Percentiles rank a stretch among this genome's conserved stretches.
These are phyloP conservation scores for Psilopogon haemacephalus DNA, from an alignment of 2,113 vertebrate genomes.

Conservation along the genomic window DNA sequence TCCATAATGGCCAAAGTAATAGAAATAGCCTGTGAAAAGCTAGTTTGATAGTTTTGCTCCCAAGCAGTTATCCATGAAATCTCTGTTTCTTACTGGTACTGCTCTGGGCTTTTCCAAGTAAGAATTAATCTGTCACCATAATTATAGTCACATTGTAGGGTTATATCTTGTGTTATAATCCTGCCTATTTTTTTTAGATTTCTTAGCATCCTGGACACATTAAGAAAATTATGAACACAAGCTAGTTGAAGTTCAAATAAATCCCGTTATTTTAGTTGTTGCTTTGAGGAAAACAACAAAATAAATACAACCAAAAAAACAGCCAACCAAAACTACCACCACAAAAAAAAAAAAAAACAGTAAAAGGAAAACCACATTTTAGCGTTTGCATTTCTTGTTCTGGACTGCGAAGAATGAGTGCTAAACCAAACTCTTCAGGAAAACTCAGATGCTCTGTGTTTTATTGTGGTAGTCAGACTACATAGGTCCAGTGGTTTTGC, in stretches of 20 bases:
- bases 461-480: background rate
- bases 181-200: conserved; percentile 40
- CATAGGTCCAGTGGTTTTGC: background rate
- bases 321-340: no score
- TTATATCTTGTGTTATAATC: background rate
- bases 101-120: conserved; percentile 23
- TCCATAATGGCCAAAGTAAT: background rate
- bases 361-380: background rate
- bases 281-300: background rate
- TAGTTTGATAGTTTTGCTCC: background rate
- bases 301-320: background rate
- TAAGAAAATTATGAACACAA: background rate
- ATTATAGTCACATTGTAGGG: background rate
- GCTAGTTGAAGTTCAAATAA: background rate
- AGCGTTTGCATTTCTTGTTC: conserved; percentile 6
- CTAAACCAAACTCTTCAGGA: conserved; percentile 3
- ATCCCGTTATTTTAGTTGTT: background rate
- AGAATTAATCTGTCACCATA: background rate
- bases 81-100: background rate
- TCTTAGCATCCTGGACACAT: background rate
- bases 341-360: background rate
- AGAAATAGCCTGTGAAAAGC: background rate
- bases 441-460: background rate
- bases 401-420: background rate
- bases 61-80: background rate